Percentiles rank a stretch among this genome's conserved stretches.
phyloP scores from a whole-genome alignment of 2,113 vertebrate genomes.

The Falcunculus frontatus region DNA sequence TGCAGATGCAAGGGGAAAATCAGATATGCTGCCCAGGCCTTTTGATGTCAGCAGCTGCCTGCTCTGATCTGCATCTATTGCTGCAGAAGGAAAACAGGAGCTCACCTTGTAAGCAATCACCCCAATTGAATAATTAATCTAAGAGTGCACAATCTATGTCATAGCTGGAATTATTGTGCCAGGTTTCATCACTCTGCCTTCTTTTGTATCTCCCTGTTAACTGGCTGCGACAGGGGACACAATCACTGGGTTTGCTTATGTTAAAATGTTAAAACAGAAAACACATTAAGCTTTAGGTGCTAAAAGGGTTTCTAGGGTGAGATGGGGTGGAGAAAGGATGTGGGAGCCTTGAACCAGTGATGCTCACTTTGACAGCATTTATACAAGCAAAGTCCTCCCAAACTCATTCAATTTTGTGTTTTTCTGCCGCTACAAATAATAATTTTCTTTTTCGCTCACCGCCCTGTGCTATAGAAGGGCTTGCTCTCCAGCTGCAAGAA shows the following conservation, averaged over 20 bases:
- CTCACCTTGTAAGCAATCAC: constrained; percentile 4
- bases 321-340: accelerated
- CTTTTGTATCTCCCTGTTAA: background rate
- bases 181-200: constrained; percentile 12
- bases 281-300: background rate
- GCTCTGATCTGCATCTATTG: background rate
- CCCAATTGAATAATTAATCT: constrained; percentile 41
- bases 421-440: background rate
- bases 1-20: background rate
- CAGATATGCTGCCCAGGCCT: background rate
- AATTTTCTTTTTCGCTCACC: background rate
- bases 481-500: background rate
- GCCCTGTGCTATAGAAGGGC: background rate
- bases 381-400: background rate
- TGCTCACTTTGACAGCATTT: background rate
- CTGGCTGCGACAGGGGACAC: background rate
- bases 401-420: background rate
- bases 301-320: background rate
- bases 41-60: constrained; percentile 47
- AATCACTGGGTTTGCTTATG: background rate
- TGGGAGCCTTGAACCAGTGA: background rate
- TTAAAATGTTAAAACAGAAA: background rate
- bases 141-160: background rate
- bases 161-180: constrained; percentile 18
- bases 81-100: constrained; percentile 39